A percentile compares a stretch with the other conserved stretches of the same genome.
phyloP scores from a whole-genome alignment of 2,888 invertebrate species.

The Temnothorax rugatulus region DNA sequence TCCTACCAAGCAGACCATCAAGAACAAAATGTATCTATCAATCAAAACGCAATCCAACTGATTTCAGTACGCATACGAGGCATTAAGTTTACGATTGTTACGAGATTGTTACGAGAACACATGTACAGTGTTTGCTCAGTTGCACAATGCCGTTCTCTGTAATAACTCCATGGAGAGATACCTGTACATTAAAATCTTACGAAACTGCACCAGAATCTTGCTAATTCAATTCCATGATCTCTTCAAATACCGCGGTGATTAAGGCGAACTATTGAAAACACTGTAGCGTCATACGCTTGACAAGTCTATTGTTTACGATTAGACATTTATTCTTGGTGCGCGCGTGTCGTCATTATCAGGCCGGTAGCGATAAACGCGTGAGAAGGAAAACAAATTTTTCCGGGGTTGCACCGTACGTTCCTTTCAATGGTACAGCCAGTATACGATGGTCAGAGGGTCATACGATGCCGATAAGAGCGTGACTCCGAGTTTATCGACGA shows the following conservation, averaged over 20 bases:
- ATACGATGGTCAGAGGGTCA: slow-evolving; percentile 50
- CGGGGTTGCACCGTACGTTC: slow-evolving; percentile 29
- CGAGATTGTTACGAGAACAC: neutral
- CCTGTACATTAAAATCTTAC: neutral
- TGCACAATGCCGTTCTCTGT: slow-evolving; percentile 4
- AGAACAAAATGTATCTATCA: slow-evolving; percentile 97
- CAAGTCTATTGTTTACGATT: slow-evolving; percentile 25
- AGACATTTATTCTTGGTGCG: neutral
- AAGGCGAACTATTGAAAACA: neutral
- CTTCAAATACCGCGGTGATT: neutral
- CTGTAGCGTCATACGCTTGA: neutral
- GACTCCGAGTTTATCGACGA: slow-evolving; percentile 75
- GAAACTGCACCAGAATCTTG: neutral
- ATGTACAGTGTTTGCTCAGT: neutral
- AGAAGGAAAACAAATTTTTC: slow-evolving; percentile 41
- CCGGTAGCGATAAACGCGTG: slow-evolving; percentile 9
- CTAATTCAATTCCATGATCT: neutral
- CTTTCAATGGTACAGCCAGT: neutral
- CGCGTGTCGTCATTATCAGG: neutral
- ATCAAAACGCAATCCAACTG: slow-evolving; percentile 89
- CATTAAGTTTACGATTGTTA: slow-evolving; percentile 16
- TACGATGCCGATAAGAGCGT: slow-evolving; percentile 62
- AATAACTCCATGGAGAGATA: neutral
- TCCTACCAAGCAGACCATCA: slow-evolving; percentile 96
- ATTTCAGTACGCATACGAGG: slow-evolving; percentile 6